phyloP scores from a whole-genome alignment of 2,888 invertebrate genomes.

The Agrilus mali region DNA sequence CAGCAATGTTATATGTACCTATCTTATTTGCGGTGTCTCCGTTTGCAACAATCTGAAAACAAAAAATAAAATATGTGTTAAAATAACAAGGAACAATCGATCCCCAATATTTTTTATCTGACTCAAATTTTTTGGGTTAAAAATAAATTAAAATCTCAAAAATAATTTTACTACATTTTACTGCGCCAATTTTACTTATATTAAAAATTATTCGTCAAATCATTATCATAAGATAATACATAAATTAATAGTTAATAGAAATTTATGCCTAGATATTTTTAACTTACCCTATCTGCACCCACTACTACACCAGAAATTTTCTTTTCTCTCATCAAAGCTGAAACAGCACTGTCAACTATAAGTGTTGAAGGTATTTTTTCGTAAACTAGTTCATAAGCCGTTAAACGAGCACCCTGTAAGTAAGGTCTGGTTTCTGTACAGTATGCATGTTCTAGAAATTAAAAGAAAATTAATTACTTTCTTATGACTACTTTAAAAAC shows the following conservation, averaged over 20 bases:
- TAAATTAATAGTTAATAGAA: too few species aligned
- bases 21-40: slow-evolving; percentile 99
- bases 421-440: slow-evolving; percentile 98
- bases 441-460: slow-evolving; percentile 65
- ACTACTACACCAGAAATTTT: slow-evolving; percentile 88
- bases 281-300: slow-evolving; percentile 81
- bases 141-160: too few species aligned
- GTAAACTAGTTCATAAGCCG: slow-evolving; percentile 88
- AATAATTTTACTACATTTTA: too few species aligned
- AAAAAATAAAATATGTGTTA: slow-evolving; percentile 1
- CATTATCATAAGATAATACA: too few species aligned
- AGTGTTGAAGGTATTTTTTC: slow-evolving; percentile 86
- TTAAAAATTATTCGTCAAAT: too few species aligned
- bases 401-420: slow-evolving; percentile 91
- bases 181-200: too few species aligned
- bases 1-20: slow-evolving; percentile 91
- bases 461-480: background rate
- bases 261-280: background rate
- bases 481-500: too few species aligned
- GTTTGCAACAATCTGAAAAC: slow-evolving; percentile 67
- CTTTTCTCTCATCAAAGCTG: slow-evolving; percentile 73
- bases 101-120: too few species aligned
- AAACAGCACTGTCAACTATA: slow-evolving; percentile 92
- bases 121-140: too few species aligned
- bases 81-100: background rate